Conservation (phyloP, 2,888 invertebrate species). For the Nasonia oneida region DNA sequence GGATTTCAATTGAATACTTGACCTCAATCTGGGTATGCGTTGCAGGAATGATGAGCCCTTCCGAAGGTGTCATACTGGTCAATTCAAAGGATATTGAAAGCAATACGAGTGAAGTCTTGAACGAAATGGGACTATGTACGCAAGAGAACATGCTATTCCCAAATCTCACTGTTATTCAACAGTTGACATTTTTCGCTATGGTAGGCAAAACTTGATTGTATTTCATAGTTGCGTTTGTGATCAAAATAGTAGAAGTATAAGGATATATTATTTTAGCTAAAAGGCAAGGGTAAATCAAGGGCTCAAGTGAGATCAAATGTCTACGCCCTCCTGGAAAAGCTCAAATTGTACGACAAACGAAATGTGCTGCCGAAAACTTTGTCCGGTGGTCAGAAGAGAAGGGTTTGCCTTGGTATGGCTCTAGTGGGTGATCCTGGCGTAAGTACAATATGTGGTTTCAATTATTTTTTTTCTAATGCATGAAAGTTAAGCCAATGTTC, state of each 20-base stretch:
- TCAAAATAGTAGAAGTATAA: background rate
- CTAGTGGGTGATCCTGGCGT: conserved; percentile 87
- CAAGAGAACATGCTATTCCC: conserved; percentile 92
- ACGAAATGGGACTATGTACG: conserved; percentile 91
- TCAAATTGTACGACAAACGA: conserved; percentile 84
- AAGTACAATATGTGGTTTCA: conserved; percentile 40
- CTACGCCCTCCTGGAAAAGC: conserved; percentile 79
- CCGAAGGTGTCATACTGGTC: conserved; percentile 85
- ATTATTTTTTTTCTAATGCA: background rate
- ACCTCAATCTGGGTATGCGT: background rate
- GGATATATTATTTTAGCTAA: conserved; percentile 34
- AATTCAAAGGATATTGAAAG: conserved; percentile 85
- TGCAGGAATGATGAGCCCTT: conserved; percentile 83
- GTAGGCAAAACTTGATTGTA: conserved; percentile 78
- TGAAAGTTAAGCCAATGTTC: background rate
- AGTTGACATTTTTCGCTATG: conserved; percentile 89
- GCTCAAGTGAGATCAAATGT: conserved; percentile 80
- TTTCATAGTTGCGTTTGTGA: background rate
- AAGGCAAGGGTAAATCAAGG: conserved; percentile 64
- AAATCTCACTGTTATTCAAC: conserved; percentile 89
- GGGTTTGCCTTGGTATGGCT: conserved; percentile 91
- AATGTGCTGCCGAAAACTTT: conserved; percentile 82
- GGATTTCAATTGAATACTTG: background rate
- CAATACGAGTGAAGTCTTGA: conserved; percentile 84
- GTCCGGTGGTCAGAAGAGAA: conserved; percentile 95